phyloP scores from a whole-genome alignment of 1,140 invertebrate genomes.

The Saccostrea glomerata region DNA sequence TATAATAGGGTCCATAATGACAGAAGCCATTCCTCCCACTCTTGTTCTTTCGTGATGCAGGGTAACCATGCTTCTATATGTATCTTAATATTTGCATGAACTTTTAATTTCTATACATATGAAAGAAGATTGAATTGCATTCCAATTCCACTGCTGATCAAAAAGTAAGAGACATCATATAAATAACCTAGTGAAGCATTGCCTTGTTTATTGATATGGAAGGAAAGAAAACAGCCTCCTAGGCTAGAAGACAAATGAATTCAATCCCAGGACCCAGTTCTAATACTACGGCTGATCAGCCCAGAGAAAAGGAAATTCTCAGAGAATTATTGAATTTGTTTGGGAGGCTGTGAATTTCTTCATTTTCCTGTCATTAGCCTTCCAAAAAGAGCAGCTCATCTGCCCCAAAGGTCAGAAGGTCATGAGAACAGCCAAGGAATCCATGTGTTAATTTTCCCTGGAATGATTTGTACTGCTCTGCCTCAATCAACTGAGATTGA shows the following conservation, averaged over 20 bases:
- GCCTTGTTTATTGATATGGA: too few relatives aligned
- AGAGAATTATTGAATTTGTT: background rate
- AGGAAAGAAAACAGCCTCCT: background rate
- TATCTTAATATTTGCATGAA: too few relatives aligned
- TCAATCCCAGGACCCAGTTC: background rate
- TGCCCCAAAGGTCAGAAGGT: background rate
- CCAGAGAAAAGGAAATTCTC: background rate
- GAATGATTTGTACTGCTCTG: background rate
- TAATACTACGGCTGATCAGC: background rate
- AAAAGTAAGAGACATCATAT: too few relatives aligned
- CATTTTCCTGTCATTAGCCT: constrained; percentile 5
- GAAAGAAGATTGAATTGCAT: too few relatives aligned
- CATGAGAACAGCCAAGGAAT: background rate
- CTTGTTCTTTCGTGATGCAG: too few relatives aligned
- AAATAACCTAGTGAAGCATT: too few relatives aligned
- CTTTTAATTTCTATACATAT: too few relatives aligned
- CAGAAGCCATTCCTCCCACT: too few relatives aligned
- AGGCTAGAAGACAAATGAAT: background rate
- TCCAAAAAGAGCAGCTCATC: background rate
- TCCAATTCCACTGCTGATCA: too few relatives aligned
- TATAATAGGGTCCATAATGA: too few relatives aligned
- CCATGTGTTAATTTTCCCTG: too few relatives aligned
- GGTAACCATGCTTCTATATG: too few relatives aligned
- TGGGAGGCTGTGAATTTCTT: background rate
- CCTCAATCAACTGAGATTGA: background rate